Base-by-base conservation (phyloP, 2,797 vertebrate species). In the Helicolenus hilgendorfi region DNA sequence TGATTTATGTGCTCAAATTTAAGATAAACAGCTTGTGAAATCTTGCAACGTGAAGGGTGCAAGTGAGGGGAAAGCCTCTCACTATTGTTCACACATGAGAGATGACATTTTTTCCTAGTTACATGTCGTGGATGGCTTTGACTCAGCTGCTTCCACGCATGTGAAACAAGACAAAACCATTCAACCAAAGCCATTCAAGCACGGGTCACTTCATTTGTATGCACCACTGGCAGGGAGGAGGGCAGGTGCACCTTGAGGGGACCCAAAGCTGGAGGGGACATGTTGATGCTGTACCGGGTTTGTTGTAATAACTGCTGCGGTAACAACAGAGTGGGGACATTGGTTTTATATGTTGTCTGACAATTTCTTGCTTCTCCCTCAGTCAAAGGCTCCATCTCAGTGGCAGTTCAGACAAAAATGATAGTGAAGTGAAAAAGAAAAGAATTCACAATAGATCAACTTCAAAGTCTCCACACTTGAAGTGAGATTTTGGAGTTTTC, bases 11-110 rank as follows among this genome's bases (percentile, higher is more conserved):
- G 36, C 70, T 81, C 62, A 62, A 38, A 82, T 67, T 74, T 86
- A 60, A 85, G 86, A 85, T 56, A 73, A 86, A 91, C 41, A 73
- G 33, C 62, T 65, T 74, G 69, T 78, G 26, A 87, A 87, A 84
- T 81, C 53, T 55, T 80, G 56, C 27, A 56, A 56, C 56, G 31
- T 36, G 38, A 79, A 13, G 8, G 35, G 20, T n/a, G 0, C 65
- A 79, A 69, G 72, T 20, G 36, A 72, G 27, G 58, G n/a, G 72
- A 35, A 55, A 31, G 53, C 20, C 13, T 67, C 84, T 77, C 14
- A n/a, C 26, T 74, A 13, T 35, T 76, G 60, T 83, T 84, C 68
- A 74, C 38, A 72, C 2, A 27, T 26, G 5, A 76, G 49, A 75
- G 49, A 53, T 62, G 13, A n/a, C 26, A 45, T 45, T 62, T 77